Percentiles rank a stretch among this genome's conserved stretches.
Conservation (phyloP, 2,113 vertebrate genomes). For the Phasianus colchicus region DNA sequence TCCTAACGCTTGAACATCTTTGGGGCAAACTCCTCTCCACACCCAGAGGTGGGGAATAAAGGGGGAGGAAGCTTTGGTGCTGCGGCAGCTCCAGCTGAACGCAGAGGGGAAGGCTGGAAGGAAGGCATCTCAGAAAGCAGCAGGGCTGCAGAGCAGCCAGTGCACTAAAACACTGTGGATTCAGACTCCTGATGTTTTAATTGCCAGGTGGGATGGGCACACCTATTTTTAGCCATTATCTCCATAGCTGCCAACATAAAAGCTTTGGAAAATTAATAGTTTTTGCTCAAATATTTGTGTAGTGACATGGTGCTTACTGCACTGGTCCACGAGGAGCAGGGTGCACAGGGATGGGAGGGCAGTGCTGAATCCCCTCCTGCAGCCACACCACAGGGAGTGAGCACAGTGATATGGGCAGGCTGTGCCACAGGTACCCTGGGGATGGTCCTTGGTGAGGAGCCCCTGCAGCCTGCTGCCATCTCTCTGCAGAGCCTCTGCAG, state of each 20-base stretch:
- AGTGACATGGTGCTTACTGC: not conserved
- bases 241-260: not conserved
- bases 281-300: conserved; percentile 6
- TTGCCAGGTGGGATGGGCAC: not conserved
- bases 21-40: not conserved
- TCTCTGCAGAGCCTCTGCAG: not conserved
- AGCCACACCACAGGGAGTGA: not conserved
- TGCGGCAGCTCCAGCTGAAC: not conserved
- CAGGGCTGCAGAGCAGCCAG: not conserved
- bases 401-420: rapidly evolving
- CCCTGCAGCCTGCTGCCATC: not conserved
- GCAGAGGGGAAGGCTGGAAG: rapidly evolving
- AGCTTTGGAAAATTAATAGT: not conserved
- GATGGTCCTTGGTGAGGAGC: too few relatives aligned
- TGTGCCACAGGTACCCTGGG: rapidly evolving
- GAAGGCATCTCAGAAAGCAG: not conserved
- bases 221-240: conserved; percentile 38
- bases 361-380: not conserved
- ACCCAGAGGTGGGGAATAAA: not conserved
- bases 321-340: not conserved
- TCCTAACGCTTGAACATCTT: not conserved
- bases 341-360: not conserved
- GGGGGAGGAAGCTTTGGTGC: not conserved
- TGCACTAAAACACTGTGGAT: not conserved
- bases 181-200: not conserved